Evolutionary conservation across 2,888 invertebrate genomes (phyloP), one percentile per base, ranked within the genome.

Genomic region (Liodrosophila aerea): DNA sequence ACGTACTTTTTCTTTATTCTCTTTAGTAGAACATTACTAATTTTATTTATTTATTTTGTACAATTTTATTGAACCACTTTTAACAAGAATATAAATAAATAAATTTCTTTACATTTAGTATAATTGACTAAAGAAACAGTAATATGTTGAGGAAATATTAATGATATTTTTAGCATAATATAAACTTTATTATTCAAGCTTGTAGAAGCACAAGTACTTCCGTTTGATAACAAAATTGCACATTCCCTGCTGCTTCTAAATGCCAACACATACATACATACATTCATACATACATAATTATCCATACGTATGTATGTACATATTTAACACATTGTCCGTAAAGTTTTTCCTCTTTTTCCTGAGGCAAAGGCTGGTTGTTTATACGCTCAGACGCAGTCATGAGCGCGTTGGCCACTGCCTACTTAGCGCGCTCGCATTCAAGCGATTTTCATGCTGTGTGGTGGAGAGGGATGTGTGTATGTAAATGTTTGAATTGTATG

Each of bases 361-460:
- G 62, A 50, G 56, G 60, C 58, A 63, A 64, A 66, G 56, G 60
- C 60, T 67, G 64, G 67, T 71, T 84, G 80, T 85, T 81, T 76
- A 73, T 75, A 83, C 74, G 83, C 66, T 65, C 59, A 78, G 70
- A 75, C 76, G 73, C 72, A 77, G 84, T 86, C 87, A 85, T 87
- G 83, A 86, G 85, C 86, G 84, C 77, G 77, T 84, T 76, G 70
- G 85, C 87, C 82, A 85, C 87, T 86, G 86, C 87, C 87, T 81
- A 74, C 63, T 57, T 61, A 63, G 59, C 70, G 67, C 62, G 60
- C 58, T 37, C 56, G 22, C 37, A 11, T 11, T 33, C 29, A 18
- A 50, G 45, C 56, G 57, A 58, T 54, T 50, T 37, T 37, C 13
- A 9, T 37, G n/a, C n/a, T 16, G n/a, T 31, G 53, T 43, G 62